phyloP scores from a whole-genome alignment of 1,140 invertebrate genomes.

The Eufriesea mexicana region DNA sequence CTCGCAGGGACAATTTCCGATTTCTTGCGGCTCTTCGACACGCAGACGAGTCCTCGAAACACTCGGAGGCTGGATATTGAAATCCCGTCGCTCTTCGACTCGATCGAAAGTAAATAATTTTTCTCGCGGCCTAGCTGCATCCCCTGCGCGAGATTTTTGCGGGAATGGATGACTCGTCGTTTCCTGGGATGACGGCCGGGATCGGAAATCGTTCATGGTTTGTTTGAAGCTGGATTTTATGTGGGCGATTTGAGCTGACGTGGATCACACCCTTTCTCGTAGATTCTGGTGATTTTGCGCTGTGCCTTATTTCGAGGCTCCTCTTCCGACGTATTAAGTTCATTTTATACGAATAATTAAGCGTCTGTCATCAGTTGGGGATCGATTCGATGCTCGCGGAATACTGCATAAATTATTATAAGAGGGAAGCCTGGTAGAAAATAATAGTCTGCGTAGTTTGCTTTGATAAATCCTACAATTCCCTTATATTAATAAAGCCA shows the following conservation, averaged over 20 bases:
- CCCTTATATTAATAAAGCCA: too few relatives aligned
- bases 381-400: too few relatives aligned
- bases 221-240: background rate
- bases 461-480: too few relatives aligned
- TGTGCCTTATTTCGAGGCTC: background rate
- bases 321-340: background rate
- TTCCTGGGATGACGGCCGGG: background rate
- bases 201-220: background rate
- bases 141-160: background rate
- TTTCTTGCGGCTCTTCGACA: background rate
- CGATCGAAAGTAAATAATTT: slow-evolving; percentile 43
- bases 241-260: background rate
- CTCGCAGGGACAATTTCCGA: slow-evolving; percentile 39
- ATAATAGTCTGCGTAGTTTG: too few relatives aligned
- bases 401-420: too few relatives aligned
- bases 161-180: slow-evolving; percentile 6
- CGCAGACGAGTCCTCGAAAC: background rate
- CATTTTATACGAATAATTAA: background rate
- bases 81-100: slow-evolving; percentile 3
- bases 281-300: background rate
- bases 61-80: slow-evolving; percentile 20
- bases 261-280: background rate
- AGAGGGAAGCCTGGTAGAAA: too few relatives aligned
- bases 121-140: background rate
- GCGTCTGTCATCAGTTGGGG: too few relatives aligned